These are phyloP conservation scores for Reinhardtius hippoglossoides DNA, from an alignment of 2,113 vertebrate genomes.

Conservation along the genomic window DNA sequence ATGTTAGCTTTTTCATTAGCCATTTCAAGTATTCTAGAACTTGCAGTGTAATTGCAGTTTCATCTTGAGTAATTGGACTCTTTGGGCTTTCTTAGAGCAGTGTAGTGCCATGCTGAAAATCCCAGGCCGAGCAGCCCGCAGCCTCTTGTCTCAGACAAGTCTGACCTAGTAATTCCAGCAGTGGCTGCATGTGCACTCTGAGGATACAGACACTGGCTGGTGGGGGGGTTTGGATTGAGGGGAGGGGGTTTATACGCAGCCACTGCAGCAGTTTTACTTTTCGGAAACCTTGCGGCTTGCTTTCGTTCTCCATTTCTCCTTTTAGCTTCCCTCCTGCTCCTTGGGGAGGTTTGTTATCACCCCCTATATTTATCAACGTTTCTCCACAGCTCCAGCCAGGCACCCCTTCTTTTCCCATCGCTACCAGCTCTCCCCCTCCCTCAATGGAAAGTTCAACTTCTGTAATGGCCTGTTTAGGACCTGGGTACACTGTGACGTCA, in stretches of 20 bases:
- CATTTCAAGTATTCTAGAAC: background rate
- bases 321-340: conserved; percentile 45
- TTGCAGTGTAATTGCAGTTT: conserved; percentile 32
- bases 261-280: conserved; percentile 64
- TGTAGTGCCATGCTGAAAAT: conserved; percentile 38
- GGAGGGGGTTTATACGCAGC: conserved; percentile 46
- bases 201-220: conserved; percentile 45
- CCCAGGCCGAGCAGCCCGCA: conserved; percentile 40
- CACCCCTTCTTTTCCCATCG: conserved; percentile 7
- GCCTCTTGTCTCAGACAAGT: conserved; percentile 28
- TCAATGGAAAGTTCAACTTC: conserved; percentile 17
- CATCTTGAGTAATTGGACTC: conserved; percentile 59
- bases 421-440: background rate
- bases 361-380: conserved; percentile 67
- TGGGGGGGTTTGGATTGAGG: conserved; percentile 8
- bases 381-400: conserved; percentile 25
- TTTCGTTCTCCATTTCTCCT: conserved; percentile 71
- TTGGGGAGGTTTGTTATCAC: conserved; percentile 53
- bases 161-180: conserved; percentile 66
- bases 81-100: conserved; percentile 34
- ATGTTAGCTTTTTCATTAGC: conserved; percentile 12
- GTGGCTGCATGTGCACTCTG: conserved; percentile 23
- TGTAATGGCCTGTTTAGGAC: conserved; percentile 19
- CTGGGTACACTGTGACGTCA: conserved; percentile 31
- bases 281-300: conserved; percentile 29